These are phyloP conservation scores for Meghimatium bilineatum DNA, from an alignment of 2,888 invertebrate species.

Conservation along the genomic window DNA sequence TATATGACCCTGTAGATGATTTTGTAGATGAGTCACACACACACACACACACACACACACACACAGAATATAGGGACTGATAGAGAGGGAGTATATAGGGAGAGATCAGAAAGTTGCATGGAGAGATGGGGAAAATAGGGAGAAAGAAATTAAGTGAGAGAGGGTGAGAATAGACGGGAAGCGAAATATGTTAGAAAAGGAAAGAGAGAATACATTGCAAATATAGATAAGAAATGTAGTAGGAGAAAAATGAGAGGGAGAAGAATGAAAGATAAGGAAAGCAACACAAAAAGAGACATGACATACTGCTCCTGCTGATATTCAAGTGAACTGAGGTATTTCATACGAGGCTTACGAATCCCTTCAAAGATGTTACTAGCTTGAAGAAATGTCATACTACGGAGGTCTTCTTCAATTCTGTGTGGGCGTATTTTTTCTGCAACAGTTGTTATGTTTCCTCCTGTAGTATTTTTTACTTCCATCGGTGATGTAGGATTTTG, in stretches of 20 bases:
- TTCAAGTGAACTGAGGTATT: constrained; percentile 19
- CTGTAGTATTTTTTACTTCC: background rate
- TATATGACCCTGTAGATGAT: too few species aligned
- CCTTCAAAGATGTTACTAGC: constrained; percentile 31
- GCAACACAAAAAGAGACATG: background rate
- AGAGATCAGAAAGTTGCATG: too few species aligned
- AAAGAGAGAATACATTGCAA: background rate
- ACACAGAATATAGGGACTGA: too few species aligned
- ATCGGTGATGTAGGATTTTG: background rate
- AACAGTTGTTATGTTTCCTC: background rate
- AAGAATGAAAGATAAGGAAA: background rate
- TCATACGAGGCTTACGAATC: constrained; percentile 27
- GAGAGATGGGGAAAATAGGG: too few species aligned
- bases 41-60: too few species aligned
- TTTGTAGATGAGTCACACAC: too few species aligned
- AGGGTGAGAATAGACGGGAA: background rate
- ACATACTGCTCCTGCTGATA: constrained; percentile 32
- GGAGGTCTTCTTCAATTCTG: background rate
- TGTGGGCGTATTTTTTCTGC: background rate
- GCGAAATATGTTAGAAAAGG: background rate
- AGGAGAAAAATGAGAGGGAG: background rate
- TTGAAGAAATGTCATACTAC: constrained; percentile 19
- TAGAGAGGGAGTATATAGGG: too few species aligned
- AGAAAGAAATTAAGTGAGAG: background rate
- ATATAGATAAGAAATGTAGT: background rate